Percentiles rank a stretch among this genome's conserved stretches.
Evolutionary conservation across 2,888 invertebrate genomes (phyloP).

Genomic region (Kryphioiulus occultus): DNA sequence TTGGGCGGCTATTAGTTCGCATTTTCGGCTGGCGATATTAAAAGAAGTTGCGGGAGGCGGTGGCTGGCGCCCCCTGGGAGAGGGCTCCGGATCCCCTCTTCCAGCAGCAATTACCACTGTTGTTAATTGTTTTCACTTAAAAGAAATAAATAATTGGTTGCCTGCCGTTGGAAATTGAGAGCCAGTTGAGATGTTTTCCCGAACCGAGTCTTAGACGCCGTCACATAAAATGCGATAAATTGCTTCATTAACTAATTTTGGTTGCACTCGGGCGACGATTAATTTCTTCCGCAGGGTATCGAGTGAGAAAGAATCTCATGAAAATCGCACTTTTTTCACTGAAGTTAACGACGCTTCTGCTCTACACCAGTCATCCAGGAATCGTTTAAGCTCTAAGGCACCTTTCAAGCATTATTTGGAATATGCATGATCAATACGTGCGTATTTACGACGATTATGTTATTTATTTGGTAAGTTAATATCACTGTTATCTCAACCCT

Average conservation of each 20-base stretch:
- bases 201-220: neutral
- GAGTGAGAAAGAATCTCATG: neutral
- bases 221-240: slow-evolving; percentile 35
- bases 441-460: too few species aligned
- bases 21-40: slow-evolving; percentile 21
- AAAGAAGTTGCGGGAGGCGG: slow-evolving; percentile 14
- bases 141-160: slow-evolving; percentile 35
- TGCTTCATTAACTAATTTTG: slow-evolving; percentile 31
- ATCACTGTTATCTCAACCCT: too few species aligned
- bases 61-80: neutral
- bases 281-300: neutral
- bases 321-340: neutral
- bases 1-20: slow-evolving; percentile 35
- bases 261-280: slow-evolving; percentile 26
- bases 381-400: too few species aligned
- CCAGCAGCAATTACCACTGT: slow-evolving; percentile 18
- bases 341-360: neutral
- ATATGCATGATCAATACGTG: too few species aligned
- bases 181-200: slow-evolving; percentile 18
- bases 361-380: neutral
- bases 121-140: slow-evolving; percentile 35
- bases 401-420: too few species aligned
- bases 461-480: too few species aligned
- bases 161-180: slow-evolving; percentile 18
- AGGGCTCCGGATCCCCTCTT: slow-evolving; percentile 12